Evolutionary conservation across 2,113 vertebrate genomes (phyloP).

Genomic region (Megaceryle torquata): DNA sequence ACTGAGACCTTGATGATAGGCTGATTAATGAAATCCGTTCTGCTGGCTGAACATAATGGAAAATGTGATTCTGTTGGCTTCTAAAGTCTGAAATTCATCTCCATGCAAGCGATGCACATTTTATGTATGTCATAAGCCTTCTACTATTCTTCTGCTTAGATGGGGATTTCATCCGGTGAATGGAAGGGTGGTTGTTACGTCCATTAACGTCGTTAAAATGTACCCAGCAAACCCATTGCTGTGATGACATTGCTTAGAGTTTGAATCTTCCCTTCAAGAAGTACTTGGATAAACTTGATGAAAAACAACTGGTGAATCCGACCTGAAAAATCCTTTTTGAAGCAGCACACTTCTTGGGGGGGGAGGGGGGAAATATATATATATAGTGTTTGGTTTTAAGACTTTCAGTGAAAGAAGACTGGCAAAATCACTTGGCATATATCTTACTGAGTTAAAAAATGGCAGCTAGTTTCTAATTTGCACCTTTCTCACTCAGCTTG

Average conservation of each 20-base stretch:
- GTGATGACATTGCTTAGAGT: constrained; percentile 3
- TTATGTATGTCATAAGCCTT: constrained; percentile 49
- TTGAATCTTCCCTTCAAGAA: constrained; percentile 2
- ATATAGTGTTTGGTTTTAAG: background rate
- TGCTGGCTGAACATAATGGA: constrained; percentile 66
- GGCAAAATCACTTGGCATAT: background rate
- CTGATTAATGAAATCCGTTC: constrained; percentile 69
- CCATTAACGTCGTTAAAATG: background rate
- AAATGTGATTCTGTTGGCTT: constrained; percentile 66
- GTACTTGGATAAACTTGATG: background rate
- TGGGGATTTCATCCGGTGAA: constrained; percentile 34
- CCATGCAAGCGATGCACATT: constrained; percentile 50
- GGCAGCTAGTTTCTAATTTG: background rate
- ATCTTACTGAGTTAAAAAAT: background rate
- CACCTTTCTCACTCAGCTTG: background rate
- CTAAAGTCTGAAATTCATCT: constrained; percentile 62
- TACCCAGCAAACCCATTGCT: background rate
- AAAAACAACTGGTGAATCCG: background rate
- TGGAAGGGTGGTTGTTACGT: constrained; percentile 38
- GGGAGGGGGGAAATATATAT: too few species aligned
- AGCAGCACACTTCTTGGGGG: background rate
- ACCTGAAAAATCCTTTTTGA: background rate
- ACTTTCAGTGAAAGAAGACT: background rate
- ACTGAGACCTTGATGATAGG: constrained; percentile 55
- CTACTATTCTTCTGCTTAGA: constrained; percentile 17